Evolutionary conservation across 2,888 invertebrate species (phyloP).

Genomic region (Gnatocerus cornutus): DNA sequence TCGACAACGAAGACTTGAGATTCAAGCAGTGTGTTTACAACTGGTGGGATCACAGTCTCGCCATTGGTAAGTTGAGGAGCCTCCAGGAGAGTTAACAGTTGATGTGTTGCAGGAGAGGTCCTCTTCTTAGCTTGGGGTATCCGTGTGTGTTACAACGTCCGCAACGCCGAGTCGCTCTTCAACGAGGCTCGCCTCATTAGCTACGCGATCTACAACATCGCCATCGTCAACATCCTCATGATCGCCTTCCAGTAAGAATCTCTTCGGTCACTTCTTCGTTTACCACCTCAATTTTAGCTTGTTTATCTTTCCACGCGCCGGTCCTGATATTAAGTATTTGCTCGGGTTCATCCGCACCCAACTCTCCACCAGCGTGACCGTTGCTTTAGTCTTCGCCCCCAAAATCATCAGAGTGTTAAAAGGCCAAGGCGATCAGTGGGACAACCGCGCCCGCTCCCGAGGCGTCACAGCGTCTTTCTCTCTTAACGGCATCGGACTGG

Average conservation of each 20-base stretch:
- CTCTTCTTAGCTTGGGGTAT: slow-evolving; percentile 90
- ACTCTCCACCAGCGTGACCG: slow-evolving; percentile 91
- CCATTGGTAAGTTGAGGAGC: slow-evolving; percentile 85
- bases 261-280: slow-evolving; percentile 31
- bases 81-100: background rate
- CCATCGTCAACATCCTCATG: slow-evolving; percentile 93
- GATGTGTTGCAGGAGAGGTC: slow-evolving; percentile 78
- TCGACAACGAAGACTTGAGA: slow-evolving; percentile 83
- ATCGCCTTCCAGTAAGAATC: slow-evolving; percentile 92
- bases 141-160: slow-evolving; percentile 87
- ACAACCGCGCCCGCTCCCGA: slow-evolving; percentile 86
- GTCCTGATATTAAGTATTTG: slow-evolving; percentile 94
- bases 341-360: slow-evolving; percentile 94
- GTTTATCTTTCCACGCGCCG: slow-evolving; percentile 88
- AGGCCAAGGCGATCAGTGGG: slow-evolving; percentile 93
- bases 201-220: slow-evolving; percentile 96
- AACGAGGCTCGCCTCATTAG: slow-evolving; percentile 95
- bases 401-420: slow-evolving; percentile 85
- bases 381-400: slow-evolving; percentile 87
- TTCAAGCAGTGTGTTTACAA: slow-evolving; percentile 93
- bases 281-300: slow-evolving; percentile 78
- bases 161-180: slow-evolving; percentile 93
- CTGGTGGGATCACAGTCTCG: slow-evolving; percentile 96
- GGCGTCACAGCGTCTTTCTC: slow-evolving; percentile 91
- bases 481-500: slow-evolving; percentile 88